Percentiles rank a stretch among this genome's conserved stretches.
Conservation (phyloP, 2,797 vertebrate genomes). For the Leucoraja ocellata region DNA sequence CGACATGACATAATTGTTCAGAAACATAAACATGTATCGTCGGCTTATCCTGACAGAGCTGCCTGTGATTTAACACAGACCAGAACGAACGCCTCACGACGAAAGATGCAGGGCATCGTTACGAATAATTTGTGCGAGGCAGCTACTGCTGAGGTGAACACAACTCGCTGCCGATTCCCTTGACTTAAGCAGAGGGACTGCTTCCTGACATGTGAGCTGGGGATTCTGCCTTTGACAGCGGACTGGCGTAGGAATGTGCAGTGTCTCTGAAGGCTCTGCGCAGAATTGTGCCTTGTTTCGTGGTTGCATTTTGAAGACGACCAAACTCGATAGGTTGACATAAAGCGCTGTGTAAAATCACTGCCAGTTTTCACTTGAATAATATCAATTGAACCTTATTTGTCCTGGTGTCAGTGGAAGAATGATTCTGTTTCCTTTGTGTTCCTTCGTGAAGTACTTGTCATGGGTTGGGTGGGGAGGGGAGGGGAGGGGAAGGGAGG, state of each 20-base stretch:
- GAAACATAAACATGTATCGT: not conserved
- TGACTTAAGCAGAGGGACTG: not conserved
- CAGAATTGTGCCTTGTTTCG: not conserved
- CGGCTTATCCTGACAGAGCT: not conserved
- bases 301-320: not conserved
- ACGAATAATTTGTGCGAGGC: not conserved
- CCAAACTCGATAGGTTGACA: slow-evolving; percentile 27
- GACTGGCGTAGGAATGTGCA: not conserved
- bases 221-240: no score
- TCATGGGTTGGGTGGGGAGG: not conserved
- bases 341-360: not conserved
- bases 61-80: not conserved
- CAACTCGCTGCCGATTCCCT: not conserved
- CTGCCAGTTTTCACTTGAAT: not conserved
- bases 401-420: slow-evolving; percentile 6
- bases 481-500: no score
- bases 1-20: no score
- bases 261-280: not conserved
- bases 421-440: slow-evolving; percentile 25
- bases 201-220: not conserved
- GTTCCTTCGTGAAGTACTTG: slow-evolving; percentile 13
- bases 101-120: not conserved
- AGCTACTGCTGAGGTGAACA: not conserved
- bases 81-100: not conserved
- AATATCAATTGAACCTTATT: slow-evolving; percentile 23